Conservation (phyloP, 1,140 invertebrate species). For the Triops longicaudatus region DNA sequence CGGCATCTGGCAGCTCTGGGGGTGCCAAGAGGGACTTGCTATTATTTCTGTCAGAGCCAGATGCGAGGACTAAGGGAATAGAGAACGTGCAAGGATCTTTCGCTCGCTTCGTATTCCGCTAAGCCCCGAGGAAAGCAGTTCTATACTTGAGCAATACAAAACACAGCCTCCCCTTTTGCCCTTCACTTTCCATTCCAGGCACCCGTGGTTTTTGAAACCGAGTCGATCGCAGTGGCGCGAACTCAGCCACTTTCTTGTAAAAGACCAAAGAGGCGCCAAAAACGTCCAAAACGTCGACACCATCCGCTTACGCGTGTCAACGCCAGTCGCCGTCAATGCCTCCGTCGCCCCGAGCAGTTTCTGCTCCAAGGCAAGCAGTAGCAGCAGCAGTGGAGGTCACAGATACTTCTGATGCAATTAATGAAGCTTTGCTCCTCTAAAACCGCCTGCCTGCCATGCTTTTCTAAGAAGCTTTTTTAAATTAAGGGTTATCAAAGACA, state of each 20-base stretch:
- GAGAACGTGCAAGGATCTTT: not conserved
- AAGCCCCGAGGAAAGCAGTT: not conserved
- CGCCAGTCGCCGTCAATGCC: not conserved
- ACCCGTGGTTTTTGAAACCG: not conserved
- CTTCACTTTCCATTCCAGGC: not conserved
- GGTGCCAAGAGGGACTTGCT: constrained; percentile 13
- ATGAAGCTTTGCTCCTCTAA: not conserved
- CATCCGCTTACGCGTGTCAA: constrained; percentile 8
- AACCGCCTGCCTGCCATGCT: not conserved
- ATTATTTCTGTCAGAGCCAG: constrained; percentile 15
- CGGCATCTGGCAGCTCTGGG: constrained; percentile 8
- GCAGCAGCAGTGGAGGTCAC: not conserved
- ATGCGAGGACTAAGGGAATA: constrained; percentile 6
- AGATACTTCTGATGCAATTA: constrained; percentile 10
- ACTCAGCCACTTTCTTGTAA: constrained; percentile 6
- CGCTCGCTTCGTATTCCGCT: constrained; percentile 5
- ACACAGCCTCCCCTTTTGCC: not conserved
- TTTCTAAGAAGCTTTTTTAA: not conserved
- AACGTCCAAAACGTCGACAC: constrained; percentile 14
- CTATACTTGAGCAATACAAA: not conserved
- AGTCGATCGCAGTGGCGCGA: not conserved
- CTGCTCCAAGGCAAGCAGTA: not conserved
- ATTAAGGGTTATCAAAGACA: constrained; percentile 13
- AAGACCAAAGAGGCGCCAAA: constrained; percentile 14
- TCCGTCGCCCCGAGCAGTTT: not conserved